Evolutionary conservation across 2,797 vertebrate species (phyloP).

Genomic region (Cirrhinus molitorella): DNA sequence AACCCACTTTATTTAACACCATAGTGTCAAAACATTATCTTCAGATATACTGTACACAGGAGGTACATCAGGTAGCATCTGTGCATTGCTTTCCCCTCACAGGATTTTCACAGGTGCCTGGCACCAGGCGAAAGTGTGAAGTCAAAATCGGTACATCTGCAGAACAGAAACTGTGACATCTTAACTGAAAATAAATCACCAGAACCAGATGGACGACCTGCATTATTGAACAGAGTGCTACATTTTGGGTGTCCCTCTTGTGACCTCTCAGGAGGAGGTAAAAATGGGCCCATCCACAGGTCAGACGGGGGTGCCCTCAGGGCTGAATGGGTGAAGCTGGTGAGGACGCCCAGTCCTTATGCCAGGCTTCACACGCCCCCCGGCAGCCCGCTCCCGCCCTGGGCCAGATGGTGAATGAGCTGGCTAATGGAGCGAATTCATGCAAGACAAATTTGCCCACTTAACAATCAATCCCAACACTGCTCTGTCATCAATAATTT

Average conservation of each 20-base stretch:
- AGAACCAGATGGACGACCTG: conserved; percentile 43
- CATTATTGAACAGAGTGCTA: conserved; percentile 42
- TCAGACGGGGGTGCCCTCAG: conserved; percentile 28
- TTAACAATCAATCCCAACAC: conserved; percentile 78
- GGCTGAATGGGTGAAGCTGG: conserved; percentile 46
- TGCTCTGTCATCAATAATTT: conserved; percentile 62
- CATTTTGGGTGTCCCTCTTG: conserved; percentile 32
- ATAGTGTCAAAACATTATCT: background rate
- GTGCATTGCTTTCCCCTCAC: conserved; percentile 15
- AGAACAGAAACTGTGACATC: conserved; percentile 26
- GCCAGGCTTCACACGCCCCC: conserved; percentile 63
- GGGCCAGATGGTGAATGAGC: conserved; percentile 78
- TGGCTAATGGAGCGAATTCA: conserved; percentile 80
- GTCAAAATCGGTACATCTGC: conserved; percentile 11
- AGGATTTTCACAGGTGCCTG: conserved; percentile 45
- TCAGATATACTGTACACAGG: background rate
- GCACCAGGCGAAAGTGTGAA: conserved; percentile 16
- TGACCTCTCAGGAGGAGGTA: conserved; percentile 43
- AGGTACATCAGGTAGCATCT: conserved; percentile 46
- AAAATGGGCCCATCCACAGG: conserved; percentile 34
- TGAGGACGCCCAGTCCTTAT: conserved; percentile 47
- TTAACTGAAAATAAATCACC: conserved; percentile 29
- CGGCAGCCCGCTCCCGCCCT: conserved; percentile 61
- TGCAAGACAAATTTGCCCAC: conserved; percentile 82
- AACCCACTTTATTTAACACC: no score